Evolutionary conservation across 1,140 invertebrate genomes (phyloP).

Genomic region (Drosophila ercepeae): DNA sequence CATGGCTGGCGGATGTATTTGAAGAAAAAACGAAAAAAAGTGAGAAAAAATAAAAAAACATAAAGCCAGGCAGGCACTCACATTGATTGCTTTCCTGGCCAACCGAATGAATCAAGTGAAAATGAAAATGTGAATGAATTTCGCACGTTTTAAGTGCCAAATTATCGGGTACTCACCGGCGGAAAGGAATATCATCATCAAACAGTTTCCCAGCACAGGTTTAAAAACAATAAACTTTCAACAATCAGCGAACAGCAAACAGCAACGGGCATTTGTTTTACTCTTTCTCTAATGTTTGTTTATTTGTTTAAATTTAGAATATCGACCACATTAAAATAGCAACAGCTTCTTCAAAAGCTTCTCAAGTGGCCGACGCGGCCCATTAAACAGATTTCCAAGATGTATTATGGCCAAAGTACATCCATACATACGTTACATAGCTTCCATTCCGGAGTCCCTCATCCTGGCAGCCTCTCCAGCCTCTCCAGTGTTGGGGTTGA

Average conservation of each 20-base stretch:
- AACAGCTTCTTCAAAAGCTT: conserved; percentile 78
- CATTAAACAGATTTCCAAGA: conserved; percentile 78
- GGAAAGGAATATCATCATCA: conserved; percentile 49
- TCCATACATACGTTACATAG: not conserved
- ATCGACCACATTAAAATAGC: conserved; percentile 80
- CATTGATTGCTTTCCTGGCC: conserved; percentile 43
- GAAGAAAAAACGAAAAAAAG: conserved; percentile 10
- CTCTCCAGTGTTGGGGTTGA: conserved; percentile 45
- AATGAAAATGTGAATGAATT: conserved; percentile 67
- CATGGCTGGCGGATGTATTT: conserved; percentile 21
- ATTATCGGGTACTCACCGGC: conserved; percentile 67
- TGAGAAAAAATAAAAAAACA: conserved; percentile 17
- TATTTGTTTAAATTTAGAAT: conserved; percentile 82
- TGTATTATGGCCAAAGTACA: conserved; percentile 75
- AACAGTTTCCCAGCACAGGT: conserved; percentile 62
- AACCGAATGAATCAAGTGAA: conserved; percentile 52
- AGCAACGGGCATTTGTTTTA: not conserved
- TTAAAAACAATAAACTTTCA: conserved; percentile 80
- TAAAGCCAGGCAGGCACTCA: conserved; percentile 37
- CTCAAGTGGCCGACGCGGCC: conserved; percentile 61
- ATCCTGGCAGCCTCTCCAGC: not conserved
- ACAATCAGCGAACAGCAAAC: conserved; percentile 37
- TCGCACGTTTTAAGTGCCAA: conserved; percentile 69
- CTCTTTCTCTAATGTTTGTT: conserved; percentile 54
- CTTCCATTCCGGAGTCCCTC: not conserved